Conservation (phyloP, 1,140 invertebrate species). For the Musca vetustissima region DNA sequence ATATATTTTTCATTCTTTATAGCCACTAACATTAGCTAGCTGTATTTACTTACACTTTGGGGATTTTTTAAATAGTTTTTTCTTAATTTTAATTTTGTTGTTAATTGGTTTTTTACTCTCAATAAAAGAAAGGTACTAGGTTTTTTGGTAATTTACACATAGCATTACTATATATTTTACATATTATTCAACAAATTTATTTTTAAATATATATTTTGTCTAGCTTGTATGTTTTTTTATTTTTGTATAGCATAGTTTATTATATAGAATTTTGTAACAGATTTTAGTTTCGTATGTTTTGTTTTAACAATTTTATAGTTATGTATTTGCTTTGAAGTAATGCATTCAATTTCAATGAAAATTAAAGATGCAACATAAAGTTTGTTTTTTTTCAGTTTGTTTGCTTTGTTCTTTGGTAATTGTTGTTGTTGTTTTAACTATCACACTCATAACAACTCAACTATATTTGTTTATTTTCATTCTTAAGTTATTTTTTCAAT, state of each 20-base stretch:
- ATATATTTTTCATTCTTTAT: not conserved
- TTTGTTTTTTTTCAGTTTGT: no score
- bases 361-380: not conserved
- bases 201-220: conserved; percentile 27
- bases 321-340: not conserved
- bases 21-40: conserved; percentile 4
- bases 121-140: conserved; percentile 26
- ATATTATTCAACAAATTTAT: conserved; percentile 51
- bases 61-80: not conserved
- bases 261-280: no score
- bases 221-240: not conserved
- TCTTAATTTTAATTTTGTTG: not conserved
- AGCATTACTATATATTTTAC: conserved; percentile 5
- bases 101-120: conserved; percentile 4
- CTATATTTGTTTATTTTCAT: not conserved
- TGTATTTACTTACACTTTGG: not conserved
- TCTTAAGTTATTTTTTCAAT: not conserved
- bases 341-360: not conserved
- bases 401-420: conserved; percentile 3
- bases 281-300: not conserved
- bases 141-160: conserved; percentile 34
- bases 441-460: conserved; percentile 19
- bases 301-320: conserved; percentile 5
- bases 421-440: not conserved
- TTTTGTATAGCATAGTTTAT: not conserved